Base-by-base conservation (phyloP, 2,888 invertebrate genomes). In the Cartodere bifasciata region DNA sequence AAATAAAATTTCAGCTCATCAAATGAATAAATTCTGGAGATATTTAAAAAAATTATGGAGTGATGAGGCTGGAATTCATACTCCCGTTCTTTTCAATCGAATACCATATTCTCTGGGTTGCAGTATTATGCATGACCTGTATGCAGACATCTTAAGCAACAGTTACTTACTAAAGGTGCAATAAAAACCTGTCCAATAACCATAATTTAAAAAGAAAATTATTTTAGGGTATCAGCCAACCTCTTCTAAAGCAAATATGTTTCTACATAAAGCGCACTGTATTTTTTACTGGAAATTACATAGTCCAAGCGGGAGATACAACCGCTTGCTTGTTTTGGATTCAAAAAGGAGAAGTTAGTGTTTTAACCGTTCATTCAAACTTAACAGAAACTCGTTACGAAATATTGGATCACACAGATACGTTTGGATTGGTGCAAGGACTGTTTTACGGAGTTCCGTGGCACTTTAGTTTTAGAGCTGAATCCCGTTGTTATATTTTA, bases 301-400 rank as follows among this genome's bases (percentile, higher is more conserved):
- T 70, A 5, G 67, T 68, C 4, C 67, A 68, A 40, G 60, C 63
- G 15, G 68, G 68, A 1, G 68, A 68, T 42, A 62, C 65, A 0
- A 64, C 68, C 40, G 65, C 66, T 35, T 63, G 64, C 34, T 67
- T 70, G 50, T 69, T 69, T 41, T 68, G 68, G 35, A 68, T 70
- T 48, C 65, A 68, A 40, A 54, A 63, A 42, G 70, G 69, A 39
- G 64, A 67, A 54, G 68, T 69, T 2, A 65, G 67, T 50, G 68
- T 69, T 3, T 43, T 68, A 22, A 68, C 67, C 1, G 65, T 68
- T 4, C 65, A 67, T 45, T 52, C 59, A 0, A 66, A 67, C 44
- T 49, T 67, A 36, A 66, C 45, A 1, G 53, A 54, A 44, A 50
- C 47, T 55, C 61, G 65, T 37, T 68, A 68, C 37, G 67, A 68